Evolutionary conservation across 2,888 invertebrate species (phyloP), one percentile per base, ranked within the genome.

Genomic region (Teleiodes luculella): DNA sequence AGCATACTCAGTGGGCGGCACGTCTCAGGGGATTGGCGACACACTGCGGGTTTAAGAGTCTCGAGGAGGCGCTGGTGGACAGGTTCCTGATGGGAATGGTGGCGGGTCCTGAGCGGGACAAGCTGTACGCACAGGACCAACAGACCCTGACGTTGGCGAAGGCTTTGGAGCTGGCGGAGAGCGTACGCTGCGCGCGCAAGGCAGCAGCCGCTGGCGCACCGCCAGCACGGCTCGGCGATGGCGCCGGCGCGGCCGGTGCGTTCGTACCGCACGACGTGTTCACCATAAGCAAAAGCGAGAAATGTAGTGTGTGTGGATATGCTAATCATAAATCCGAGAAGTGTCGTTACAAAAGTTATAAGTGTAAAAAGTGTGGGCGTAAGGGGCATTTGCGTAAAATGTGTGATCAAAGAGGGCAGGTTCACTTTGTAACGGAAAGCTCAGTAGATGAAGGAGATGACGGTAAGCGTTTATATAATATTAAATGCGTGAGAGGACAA

Each of bases 61-160:
- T n/a, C n/a, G n/a, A n/a, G n/a, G n/a, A n/a, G n/a, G n/a, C n/a
- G n/a, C n/a, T n/a, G n/a, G n/a, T n/a, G n/a, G n/a, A n/a, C n/a
- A n/a, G n/a, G n/a, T n/a, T n/a, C n/a, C n/a, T n/a, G n/a, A n/a
- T n/a, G n/a, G n/a, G n/a, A n/a, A n/a, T n/a, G n/a, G n/a, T n/a
- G n/a, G n/a, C n/a, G 1, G 63, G 63, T 30, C 57, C 20, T 10
- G 63, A 65, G 50, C 58, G 62, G 0, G 64, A 66, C 18, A 63
- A 63, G 14, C 49, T 64, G 11, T 66, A 24, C 58, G 54, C 16
- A n/a, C n/a, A n/a, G n/a, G n/a, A n/a, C n/a, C n/a, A n/a, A n/a
- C n/a, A n/a, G n/a, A n/a, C n/a, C n/a, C 52, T 64, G 36, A 60
- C 61, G 1, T 36, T 63, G 3, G 49, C 54, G 10, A 64, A 63